Evolutionary conservation across 2,888 invertebrate genomes (phyloP), one percentile per base, ranked within the genome.

Genomic region (Mactromeris polynyma): DNA sequence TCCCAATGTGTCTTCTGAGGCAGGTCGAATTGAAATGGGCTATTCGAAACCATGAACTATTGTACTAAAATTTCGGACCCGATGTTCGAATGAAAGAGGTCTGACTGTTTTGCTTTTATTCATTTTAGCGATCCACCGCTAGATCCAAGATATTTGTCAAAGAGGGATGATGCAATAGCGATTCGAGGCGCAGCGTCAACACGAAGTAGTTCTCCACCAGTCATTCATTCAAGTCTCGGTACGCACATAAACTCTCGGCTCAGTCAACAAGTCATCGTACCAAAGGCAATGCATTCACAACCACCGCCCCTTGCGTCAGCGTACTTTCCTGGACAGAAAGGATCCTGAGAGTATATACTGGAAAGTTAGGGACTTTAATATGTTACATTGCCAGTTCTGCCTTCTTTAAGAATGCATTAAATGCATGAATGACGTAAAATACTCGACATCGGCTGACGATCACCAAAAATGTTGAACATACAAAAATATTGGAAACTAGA

Each of bases 41-140:
- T n/a, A n/a, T n/a, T n/a, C n/a, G n/a, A n/a, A n/a, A n/a, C n/a
- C n/a, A n/a, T n/a, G n/a, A n/a, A n/a, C n/a, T n/a, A n/a, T n/a
- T n/a, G n/a, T n/a, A n/a, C n/a, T n/a, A n/a, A n/a, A n/a, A n/a
- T n/a, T n/a, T n/a, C n/a, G n/a, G n/a, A n/a, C n/a, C n/a, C n/a
- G n/a, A n/a, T n/a, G n/a, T n/a, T n/a, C n/a, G n/a, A n/a, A n/a
- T n/a, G n/a, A n/a, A n/a, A n/a, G n/a, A n/a, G n/a, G n/a, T n/a
- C n/a, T n/a, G n/a, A n/a, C n/a, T n/a, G n/a, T n/a, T n/a, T n/a
- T n/a, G n/a, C n/a, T n/a, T n/a, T n/a, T n/a, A n/a, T n/a, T n/a
- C n/a, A n/a, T 93, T 95, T 51, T 93, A 96, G 96, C 90, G 95
- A 96, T 83, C 95, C 95, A 33, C 95, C 95, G 14, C 78, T 96